A percentile compares a stretch with the other conserved stretches of the same genome.
Conservation (phyloP, 2,113 vertebrate species). For the Agelaius tricolor region DNA sequence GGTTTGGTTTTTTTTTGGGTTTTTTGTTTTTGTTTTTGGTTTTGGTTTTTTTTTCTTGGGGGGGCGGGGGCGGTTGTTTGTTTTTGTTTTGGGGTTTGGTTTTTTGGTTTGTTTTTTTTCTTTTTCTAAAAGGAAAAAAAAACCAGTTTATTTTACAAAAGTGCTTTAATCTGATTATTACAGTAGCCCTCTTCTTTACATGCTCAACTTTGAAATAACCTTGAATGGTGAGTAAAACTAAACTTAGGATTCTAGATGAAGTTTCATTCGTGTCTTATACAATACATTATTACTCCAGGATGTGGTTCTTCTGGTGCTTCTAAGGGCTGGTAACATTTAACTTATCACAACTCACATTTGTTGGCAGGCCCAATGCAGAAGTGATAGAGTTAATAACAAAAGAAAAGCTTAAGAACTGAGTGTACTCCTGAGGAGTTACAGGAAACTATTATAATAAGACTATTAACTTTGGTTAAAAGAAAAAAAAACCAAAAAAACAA, state of each 20-base stretch:
- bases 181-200: not conserved
- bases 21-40: not conserved
- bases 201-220: not conserved
- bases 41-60: not conserved
- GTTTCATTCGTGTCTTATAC: not conserved
- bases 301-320: not conserved
- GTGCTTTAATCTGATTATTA: not conserved
- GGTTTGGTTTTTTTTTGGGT: not conserved
- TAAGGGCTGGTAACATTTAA: not conserved
- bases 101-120: not conserved
- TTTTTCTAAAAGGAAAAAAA: not conserved
- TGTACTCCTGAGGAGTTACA: not conserved
- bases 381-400: not conserved
- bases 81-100: not conserved
- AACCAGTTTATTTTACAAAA: not conserved
- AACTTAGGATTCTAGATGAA: not conserved
- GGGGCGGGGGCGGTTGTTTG: not conserved
- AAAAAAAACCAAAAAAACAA: not conserved
- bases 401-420: not conserved
- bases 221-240: not conserved
- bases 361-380: not conserved
- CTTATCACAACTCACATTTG: not conserved
- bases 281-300: not conserved
- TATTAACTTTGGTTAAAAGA: not conserved
- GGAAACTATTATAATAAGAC: not conserved